phyloP scores from a whole-genome alignment of 1,140 invertebrate genomes.

The Cataglyphis hispanica region DNA sequence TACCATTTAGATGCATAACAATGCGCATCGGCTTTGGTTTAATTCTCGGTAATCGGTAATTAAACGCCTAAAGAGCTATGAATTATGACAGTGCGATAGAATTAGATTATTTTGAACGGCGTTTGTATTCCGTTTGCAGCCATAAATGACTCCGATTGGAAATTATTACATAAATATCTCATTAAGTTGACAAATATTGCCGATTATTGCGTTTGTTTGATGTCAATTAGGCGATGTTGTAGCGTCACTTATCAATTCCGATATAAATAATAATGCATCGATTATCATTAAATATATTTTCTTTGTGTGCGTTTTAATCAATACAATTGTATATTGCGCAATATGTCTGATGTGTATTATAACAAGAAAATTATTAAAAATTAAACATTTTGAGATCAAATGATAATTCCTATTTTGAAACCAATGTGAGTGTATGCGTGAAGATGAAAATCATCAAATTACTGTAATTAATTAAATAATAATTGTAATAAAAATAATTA shows the following conservation, averaged over 20 bases:
- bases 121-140: not conserved
- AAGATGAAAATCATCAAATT: not conserved
- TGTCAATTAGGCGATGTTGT: constrained; percentile 30
- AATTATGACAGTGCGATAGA: constrained; percentile 52
- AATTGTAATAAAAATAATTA: too few relatives aligned
- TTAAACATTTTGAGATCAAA: constrained; percentile 30
- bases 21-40: not conserved
- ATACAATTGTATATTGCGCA: not conserved
- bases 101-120: constrained; percentile 52
- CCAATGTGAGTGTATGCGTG: not conserved
- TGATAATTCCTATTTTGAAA: not conserved
- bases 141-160: constrained; percentile 43
- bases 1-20: constrained; percentile 55
- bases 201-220: constrained; percentile 12
- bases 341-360: too few relatives aligned
- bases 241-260: constrained; percentile 13
- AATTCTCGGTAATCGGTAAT: constrained; percentile 46
- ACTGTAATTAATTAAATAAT: too few relatives aligned
- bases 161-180: constrained; percentile 40
- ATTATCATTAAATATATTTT: constrained; percentile 45
- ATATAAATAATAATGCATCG: not conserved
- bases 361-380: not conserved
- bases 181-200: constrained; percentile 30
- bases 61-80: constrained; percentile 58
- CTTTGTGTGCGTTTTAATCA: constrained; percentile 27